Evolutionary conservation across 1,140 invertebrate genomes (phyloP).

Genomic region (Fopius arisanus): DNA sequence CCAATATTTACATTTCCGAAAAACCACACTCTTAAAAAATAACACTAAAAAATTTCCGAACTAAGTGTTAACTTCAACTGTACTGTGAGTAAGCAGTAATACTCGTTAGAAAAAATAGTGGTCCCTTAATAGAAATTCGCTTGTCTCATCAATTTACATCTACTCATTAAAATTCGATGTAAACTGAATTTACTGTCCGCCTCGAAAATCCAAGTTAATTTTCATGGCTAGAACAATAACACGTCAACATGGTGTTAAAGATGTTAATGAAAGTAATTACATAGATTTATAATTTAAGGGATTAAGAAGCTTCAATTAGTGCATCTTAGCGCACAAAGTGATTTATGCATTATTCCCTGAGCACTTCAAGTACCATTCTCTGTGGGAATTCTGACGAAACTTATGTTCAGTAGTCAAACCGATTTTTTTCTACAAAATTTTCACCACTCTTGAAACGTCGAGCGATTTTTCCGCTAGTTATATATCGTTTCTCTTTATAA

Average conservation of each 20-base stretch:
- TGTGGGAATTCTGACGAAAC: not conserved
- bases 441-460: too few relatives aligned
- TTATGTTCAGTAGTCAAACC: not conserved
- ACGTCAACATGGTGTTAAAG: not conserved
- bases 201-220: not conserved
- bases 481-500: too few relatives aligned
- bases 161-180: too few relatives aligned
- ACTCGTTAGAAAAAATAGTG: too few relatives aligned
- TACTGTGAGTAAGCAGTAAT: too few relatives aligned
- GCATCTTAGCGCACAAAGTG: not conserved
- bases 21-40: too few relatives aligned
- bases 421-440: not conserved
- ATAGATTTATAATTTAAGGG: not conserved
- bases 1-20: too few relatives aligned
- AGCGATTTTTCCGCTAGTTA: too few relatives aligned
- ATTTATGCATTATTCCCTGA: not conserved
- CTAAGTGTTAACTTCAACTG: too few relatives aligned
- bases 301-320: not conserved
- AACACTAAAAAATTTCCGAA: too few relatives aligned
- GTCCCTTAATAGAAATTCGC: too few relatives aligned
- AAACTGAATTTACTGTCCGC: not conserved
- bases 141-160: too few relatives aligned
- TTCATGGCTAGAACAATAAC: not conserved
- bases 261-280: not conserved
- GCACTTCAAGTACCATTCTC: not conserved